These are phyloP conservation scores for Potamilus streckersoni DNA, from an alignment of 1,140 invertebrate species.

Conservation along the genomic window DNA sequence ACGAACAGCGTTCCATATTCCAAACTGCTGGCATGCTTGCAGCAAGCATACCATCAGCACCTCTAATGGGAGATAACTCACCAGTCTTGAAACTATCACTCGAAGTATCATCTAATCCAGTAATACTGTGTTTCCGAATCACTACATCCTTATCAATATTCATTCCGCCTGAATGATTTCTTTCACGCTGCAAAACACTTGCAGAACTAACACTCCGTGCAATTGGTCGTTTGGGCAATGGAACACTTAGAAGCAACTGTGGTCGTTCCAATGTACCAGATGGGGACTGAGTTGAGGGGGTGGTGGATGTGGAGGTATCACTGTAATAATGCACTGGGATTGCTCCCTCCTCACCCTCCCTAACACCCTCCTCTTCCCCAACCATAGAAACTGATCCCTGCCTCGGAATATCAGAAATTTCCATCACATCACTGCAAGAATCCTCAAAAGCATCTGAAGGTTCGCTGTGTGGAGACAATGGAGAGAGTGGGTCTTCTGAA, in stretches of 20 bases:
- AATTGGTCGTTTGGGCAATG: conserved; percentile 45
- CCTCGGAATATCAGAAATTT: neutral
- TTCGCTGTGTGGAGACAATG: conserved; percentile 5
- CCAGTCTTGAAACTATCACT: conserved; percentile 31
- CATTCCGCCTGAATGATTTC: conserved; percentile 16
- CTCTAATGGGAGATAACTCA: conserved; percentile 52
- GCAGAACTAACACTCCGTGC: conserved; percentile 54
- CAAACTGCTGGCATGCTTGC: conserved; percentile 58
- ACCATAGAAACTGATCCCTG: conserved; percentile 2
- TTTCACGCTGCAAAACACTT: conserved; percentile 49
- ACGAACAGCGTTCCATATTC: conserved; percentile 43
- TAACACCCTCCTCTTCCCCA: conserved; percentile 1
- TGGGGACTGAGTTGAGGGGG: conserved; percentile 42
- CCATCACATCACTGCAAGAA: neutral
- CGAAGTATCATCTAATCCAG: conserved; percentile 38
- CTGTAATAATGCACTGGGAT: neutral
- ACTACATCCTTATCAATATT: conserved; percentile 36
- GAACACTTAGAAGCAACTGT: conserved; percentile 46
- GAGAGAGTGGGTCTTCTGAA: conserved; percentile 8
- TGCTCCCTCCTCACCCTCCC: conserved; percentile 11
- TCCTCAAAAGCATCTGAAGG: conserved; percentile 22
- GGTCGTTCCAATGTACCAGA: conserved; percentile 34
- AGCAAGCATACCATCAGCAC: conserved; percentile 33
- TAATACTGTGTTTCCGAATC: conserved; percentile 50
- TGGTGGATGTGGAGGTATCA: conserved; percentile 41